These are phyloP conservation scores for Neosalanx taihuensis DNA, from an alignment of 2,797 vertebrate genomes.

Conservation along the genomic window DNA sequence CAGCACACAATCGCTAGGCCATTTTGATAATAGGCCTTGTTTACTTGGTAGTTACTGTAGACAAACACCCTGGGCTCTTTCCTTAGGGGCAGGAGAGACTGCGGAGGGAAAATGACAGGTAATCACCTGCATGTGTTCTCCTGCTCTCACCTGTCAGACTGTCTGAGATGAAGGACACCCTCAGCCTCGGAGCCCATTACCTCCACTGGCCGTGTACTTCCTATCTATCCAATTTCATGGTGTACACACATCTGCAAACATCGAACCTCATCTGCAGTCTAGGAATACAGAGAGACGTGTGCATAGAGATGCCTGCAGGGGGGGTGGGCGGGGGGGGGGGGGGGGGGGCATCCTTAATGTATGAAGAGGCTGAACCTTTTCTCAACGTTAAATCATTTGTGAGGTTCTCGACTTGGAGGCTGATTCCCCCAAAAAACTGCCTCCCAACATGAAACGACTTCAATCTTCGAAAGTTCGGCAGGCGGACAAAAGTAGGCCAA, in stretches of 20 bases:
- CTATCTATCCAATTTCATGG: not conserved
- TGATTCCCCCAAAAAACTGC: not conserved
- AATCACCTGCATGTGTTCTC: constrained; percentile 5
- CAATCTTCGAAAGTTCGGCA: constrained; percentile 18
- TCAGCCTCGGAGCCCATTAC: not conserved
- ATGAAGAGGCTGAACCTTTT: not conserved
- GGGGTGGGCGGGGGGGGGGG: too few species aligned
- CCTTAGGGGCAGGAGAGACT: too few species aligned
- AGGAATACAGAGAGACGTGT: not conserved
- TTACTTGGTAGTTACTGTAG: constrained; percentile 14
- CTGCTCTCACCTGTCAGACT: not conserved
- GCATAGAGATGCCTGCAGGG: not conserved
- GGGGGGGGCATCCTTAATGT: not conserved
- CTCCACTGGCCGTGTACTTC: not conserved
- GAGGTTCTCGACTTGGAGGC: not conserved
- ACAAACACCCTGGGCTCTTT: too few species aligned
- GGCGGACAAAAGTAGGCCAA: constrained; percentile 13
- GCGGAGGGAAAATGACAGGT: constrained; percentile 3
- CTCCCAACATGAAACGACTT: not conserved
- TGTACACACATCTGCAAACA: not conserved
- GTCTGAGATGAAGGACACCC: constrained; percentile 2
- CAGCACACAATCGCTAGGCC: not conserved
- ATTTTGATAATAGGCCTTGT: constrained; percentile 28
- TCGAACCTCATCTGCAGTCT: not conserved
- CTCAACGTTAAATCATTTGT: not conserved